Base-by-base conservation (phyloP, 1,140 invertebrate species). In the Bombus affinis region DNA sequence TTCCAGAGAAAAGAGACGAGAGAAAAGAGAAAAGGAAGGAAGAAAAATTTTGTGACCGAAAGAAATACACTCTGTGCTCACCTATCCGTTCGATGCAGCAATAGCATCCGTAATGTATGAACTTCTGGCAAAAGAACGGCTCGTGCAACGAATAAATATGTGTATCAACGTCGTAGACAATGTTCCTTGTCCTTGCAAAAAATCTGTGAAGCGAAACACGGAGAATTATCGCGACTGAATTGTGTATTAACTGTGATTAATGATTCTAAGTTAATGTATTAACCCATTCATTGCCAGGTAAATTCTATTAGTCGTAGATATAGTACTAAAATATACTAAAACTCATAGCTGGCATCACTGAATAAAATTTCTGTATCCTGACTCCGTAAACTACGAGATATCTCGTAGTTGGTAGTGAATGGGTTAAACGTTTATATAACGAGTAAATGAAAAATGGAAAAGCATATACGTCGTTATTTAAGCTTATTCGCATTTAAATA, bases 81-180 rank as follows among this genome's bases (percentile, higher is more conserved):
- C 13, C 39, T 47, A 25, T 47, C 42, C 8, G 77, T 37, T 68
- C 39, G 42, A 73, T 47, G 12, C 42, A 47, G 6, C 71, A 73
- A 73, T 32, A 47, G 6, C 32, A 53, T 71, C 9, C 28, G 28
- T 47, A 80, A 71, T 39, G 35, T 71, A 80, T 9, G 44, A 80
- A 8, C 3, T n/a, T 25, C 5, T 15, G n/a, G 15, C 10, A 13
- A 37, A 68, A 25, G 22, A 73, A 47, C 71, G 13, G 44, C 3
- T 79, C 77, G 62, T 79, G 77, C 62, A 22, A 44, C n/a, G 42
- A 79, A 80, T 70, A 71, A 68, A 71, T 76, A 76, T 35, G 32
- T 13, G 32, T 44, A 42, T n/a, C 70, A n/a, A 37, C 15, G 66
- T 37, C 2, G 22, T 25, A 3, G 66, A 18, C 22, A 0, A 28